Conservation (phyloP, 2,797 vertebrate genomes). For the Brotogeris chrysoptera region DNA sequence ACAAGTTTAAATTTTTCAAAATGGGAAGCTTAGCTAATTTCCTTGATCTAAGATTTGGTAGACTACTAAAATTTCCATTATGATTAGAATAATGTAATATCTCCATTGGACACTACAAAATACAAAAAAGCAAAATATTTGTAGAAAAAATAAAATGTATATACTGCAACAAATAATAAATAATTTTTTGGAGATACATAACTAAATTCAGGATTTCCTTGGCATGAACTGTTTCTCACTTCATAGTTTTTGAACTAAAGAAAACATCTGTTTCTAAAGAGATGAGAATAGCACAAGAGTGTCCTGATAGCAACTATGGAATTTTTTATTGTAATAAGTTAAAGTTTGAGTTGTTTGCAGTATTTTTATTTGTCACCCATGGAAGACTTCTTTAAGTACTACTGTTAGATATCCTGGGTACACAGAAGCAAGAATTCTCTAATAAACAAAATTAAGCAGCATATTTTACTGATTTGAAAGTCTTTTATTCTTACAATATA, state of each 20-base stretch:
- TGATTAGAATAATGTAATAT: not conserved
- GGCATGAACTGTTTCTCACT: not conserved
- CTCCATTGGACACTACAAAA: not conserved
- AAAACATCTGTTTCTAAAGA: not conserved
- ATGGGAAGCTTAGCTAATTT: not conserved
- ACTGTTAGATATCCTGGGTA: not conserved
- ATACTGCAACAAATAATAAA: not conserved
- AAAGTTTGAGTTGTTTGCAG: not conserved
- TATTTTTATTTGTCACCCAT: not conserved
- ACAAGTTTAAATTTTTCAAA: not conserved
- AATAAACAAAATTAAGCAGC: not conserved
- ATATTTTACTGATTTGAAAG: not conserved
- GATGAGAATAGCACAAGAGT: accelerated
- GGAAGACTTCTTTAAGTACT: not conserved
- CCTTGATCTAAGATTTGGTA: not conserved
- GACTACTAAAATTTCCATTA: not conserved
- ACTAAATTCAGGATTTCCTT: not conserved
- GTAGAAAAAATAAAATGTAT: not conserved
- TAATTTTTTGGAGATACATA: not conserved
- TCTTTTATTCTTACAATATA: not conserved
- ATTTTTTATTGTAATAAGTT: not conserved
- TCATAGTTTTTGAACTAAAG: not conserved
- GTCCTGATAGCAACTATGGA: not conserved
- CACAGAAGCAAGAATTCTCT: not conserved
- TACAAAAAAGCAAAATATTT: not conserved